phyloP scores from a whole-genome alignment of 1,140 invertebrate genomes.

The Heliconius hermathena region DNA sequence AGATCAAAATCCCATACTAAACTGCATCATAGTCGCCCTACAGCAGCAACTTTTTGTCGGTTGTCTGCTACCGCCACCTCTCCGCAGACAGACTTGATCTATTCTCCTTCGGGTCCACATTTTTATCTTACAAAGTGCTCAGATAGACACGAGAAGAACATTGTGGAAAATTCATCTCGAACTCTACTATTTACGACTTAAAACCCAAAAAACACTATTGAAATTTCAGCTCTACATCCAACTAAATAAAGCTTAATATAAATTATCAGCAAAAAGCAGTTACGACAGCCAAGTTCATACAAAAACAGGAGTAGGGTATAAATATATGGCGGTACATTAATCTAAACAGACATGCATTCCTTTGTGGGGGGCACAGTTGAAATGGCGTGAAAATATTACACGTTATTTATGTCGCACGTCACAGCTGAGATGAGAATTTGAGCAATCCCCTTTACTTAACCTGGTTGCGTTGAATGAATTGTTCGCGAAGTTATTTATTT shows the following conservation, averaged over 20 bases:
- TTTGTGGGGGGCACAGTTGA: conserved; percentile 74
- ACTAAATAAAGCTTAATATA: conserved; percentile 36
- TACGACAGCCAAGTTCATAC: conserved; percentile 39
- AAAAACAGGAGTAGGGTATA: conserved; percentile 65
- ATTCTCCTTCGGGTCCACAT: conserved; percentile 75
- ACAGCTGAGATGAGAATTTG: conserved; percentile 55
- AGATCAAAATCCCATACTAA: background rate
- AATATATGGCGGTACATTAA: conserved; percentile 80
- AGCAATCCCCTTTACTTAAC: conserved; percentile 40
- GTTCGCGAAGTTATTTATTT: conserved; percentile 33
- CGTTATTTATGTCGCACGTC: conserved; percentile 73
- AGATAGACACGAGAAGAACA: conserved; percentile 76
- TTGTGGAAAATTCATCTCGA: conserved; percentile 73
- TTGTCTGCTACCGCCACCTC: conserved; percentile 60
- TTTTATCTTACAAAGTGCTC: conserved; percentile 81
- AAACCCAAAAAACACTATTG: conserved; percentile 20
- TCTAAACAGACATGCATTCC: conserved; percentile 74
- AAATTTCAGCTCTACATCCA: conserved; percentile 24
- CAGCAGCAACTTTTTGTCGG: conserved; percentile 59
- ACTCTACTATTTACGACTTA: conserved; percentile 33
- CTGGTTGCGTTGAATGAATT: conserved; percentile 36
- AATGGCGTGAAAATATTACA: conserved; percentile 79
- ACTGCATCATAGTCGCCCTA: conserved; percentile 43
- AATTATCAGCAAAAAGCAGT: conserved; percentile 17
- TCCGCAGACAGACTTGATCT: conserved; percentile 70